Evolutionary conservation across 2,888 invertebrate species (phyloP).

Genomic region (Neoascia interrupta): DNA sequence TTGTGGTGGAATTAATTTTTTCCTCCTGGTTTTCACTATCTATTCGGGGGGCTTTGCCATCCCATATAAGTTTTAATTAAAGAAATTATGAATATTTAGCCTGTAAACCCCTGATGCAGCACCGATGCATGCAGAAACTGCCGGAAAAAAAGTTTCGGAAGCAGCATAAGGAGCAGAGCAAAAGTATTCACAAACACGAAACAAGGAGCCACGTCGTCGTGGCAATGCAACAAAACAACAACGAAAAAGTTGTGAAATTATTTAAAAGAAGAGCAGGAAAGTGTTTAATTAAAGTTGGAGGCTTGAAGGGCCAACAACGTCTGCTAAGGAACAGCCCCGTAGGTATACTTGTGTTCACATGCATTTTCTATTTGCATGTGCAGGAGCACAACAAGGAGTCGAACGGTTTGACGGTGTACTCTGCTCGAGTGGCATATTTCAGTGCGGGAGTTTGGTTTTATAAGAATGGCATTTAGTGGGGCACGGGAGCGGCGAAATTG

Average conservation of each 20-base stretch:
- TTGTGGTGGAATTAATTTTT: no score
- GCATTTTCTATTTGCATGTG: no score
- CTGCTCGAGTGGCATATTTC: slow-evolving; percentile 41
- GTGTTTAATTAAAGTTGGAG: slow-evolving; percentile 57
- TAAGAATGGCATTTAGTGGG: slow-evolving; percentile 55
- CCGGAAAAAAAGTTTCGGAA: slow-evolving; percentile 23
- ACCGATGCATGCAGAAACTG: not conserved
- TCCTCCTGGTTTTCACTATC: no score
- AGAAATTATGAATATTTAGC: slow-evolving; percentile 48
- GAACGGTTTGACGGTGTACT: slow-evolving; percentile 15
- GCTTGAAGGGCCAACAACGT: slow-evolving; percentile 6
- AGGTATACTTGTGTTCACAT: not conserved
- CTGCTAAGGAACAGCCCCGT: not conserved
- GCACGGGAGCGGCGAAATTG: slow-evolving; percentile 4
- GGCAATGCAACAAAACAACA: no score
- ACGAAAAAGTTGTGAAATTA: not conserved
- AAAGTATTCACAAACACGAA: slow-evolving; percentile 29
- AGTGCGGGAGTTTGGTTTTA: slow-evolving; percentile 34
- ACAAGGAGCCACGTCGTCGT: no score
- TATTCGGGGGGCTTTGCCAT: no score
- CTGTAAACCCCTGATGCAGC: not conserved
- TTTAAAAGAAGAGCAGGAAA: slow-evolving; percentile 38
- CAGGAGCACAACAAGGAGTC: slow-evolving; percentile 19
- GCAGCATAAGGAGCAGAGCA: slow-evolving; percentile 11
- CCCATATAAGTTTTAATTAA: no score